Conservation (phyloP, 2,888 invertebrate species). For the Eretmocerus hayati region DNA sequence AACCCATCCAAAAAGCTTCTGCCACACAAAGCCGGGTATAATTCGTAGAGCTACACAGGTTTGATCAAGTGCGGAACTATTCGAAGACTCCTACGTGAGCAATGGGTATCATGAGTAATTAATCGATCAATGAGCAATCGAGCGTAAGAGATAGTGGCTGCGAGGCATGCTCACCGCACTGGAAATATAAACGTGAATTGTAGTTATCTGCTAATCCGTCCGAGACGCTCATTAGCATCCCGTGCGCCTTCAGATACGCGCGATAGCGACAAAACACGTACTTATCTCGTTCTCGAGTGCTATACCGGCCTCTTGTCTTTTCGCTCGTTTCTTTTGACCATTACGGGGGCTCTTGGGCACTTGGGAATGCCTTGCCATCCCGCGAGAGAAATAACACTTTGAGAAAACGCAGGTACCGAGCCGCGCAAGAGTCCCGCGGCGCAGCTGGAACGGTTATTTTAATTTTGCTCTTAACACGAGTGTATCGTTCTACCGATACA, state of each 20-base stretch:
- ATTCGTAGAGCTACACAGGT: no score
- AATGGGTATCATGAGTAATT: no score
- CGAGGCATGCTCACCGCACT: no score
- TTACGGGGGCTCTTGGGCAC: background rate
- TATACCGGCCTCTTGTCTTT: background rate
- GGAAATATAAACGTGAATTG: no score
- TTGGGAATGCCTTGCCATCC: no score
- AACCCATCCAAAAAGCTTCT: no score
- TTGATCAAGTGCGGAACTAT: no score
- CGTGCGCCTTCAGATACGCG: background rate
- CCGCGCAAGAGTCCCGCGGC: background rate
- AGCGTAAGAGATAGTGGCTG: slow-evolving; percentile 18
- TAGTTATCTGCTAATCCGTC: background rate
- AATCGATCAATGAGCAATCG: slow-evolving; percentile 7
- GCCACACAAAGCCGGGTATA: no score
- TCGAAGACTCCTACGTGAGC: no score
- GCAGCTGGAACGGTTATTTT: slow-evolving; percentile 5
- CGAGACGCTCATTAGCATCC: background rate
- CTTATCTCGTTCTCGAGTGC: slow-evolving; percentile 22
- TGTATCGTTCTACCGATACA: no score
- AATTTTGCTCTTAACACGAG: no score
- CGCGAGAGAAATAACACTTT: slow-evolving; percentile 2
- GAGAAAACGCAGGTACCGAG: background rate
- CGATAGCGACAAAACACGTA: slow-evolving; percentile 5
- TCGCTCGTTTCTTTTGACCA: background rate